Evolutionary conservation across 1,140 invertebrate species (phyloP), one percentile per base, ranked within the genome.

Genomic region (Conus ventricosus): DNA sequence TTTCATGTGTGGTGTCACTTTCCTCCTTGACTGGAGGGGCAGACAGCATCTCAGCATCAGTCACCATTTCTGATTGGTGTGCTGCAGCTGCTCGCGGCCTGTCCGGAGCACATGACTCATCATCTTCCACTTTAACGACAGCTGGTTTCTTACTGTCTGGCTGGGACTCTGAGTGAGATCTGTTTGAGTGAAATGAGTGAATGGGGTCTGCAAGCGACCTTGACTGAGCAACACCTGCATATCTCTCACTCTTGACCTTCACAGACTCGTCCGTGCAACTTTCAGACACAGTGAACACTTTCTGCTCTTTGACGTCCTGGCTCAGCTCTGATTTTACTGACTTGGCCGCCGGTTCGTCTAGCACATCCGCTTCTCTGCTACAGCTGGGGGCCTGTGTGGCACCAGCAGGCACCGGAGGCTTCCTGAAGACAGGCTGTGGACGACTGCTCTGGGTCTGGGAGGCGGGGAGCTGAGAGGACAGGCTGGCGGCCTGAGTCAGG

Each of bases 401-500:
- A 71, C 17, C 10, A 23, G 67, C 51, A 8, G 25, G 53, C 6
- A 6, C 20, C 8, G 6, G 53, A 11, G 82, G 82, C 53, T 84
- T 84, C n/a, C 25, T 63, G 82, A 84, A 60, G 39, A 55, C n/a
- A 10, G 55, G 67, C 11, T 23, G 23, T 71, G 67, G 13, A 63
- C 11, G 60, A 63, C 0, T 6, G 67, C 13, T 71, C 11, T 71
- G 17, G 17, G 67, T n/a, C 13, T n/a, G 67, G 23, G 67, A 20
- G 67, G 67, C 11, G 67, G 67, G 6, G 67, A 20, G 15, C 67
- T 85, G 84, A 39, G 85, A 80, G 25, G 51, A 27, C 25, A 17
- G 85, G 20, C 51, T 75, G 15, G 71, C 51, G 7, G 54, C 83
- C 90, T 84, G 81, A n/a, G n/a, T 78, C 60, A 75, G 67, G 51